Evolutionary conservation across 2,113 vertebrate species (phyloP).

Genomic region (Lagopus leucura): DNA sequence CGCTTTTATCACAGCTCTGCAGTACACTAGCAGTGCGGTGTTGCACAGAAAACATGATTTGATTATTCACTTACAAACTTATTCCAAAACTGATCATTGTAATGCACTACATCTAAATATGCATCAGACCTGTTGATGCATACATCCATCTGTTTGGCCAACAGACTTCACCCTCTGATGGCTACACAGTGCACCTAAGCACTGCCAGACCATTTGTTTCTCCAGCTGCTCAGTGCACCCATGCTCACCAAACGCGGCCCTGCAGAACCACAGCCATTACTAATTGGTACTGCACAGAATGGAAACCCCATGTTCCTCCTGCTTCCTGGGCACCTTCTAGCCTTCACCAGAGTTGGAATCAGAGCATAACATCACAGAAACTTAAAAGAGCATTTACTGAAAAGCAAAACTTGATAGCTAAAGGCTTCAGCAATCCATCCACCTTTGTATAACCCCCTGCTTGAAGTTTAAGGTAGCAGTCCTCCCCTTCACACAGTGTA

Average conservation of each 20-base stretch:
- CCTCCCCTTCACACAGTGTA: rapidly evolving
- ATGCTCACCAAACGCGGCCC: not conserved
- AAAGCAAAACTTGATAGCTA: not conserved
- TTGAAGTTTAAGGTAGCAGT: not conserved
- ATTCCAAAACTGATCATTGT: not conserved
- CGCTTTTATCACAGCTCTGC: not conserved
- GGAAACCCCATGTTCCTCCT: not conserved
- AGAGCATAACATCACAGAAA: not conserved
- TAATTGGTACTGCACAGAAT: not conserved
- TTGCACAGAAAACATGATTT: not conserved
- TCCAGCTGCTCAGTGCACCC: not conserved
- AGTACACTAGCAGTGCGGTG: not conserved
- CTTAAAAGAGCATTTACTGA: not conserved
- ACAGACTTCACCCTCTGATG: not conserved
- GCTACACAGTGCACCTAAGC: not conserved
- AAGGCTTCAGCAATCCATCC: not conserved
- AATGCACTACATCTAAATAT: not conserved
- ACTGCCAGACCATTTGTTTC: conserved; percentile 5
- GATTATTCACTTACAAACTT: not conserved
- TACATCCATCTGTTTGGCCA: not conserved
- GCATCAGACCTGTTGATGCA: not conserved
- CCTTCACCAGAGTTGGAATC: not conserved
- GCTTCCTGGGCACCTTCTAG: not conserved
- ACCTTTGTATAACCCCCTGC: not conserved
- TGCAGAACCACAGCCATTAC: not conserved